These are phyloP conservation scores for Centropyge bicolor DNA, from an alignment of 2,797 vertebrate species.

Conservation along the genomic window DNA sequence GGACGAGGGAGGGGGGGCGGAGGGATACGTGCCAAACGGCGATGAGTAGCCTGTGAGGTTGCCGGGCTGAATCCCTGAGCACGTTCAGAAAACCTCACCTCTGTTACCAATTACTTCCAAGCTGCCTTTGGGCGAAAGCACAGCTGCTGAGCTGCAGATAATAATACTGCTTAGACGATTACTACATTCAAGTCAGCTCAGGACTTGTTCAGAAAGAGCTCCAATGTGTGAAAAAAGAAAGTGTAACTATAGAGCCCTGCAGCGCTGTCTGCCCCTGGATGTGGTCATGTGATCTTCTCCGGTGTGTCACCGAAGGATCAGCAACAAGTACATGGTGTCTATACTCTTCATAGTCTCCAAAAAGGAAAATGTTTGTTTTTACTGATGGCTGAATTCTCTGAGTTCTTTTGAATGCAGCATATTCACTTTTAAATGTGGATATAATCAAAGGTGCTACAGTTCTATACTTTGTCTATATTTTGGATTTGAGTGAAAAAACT, in stretches of 20 bases:
- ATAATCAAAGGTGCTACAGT: neutral
- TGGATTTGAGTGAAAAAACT: neutral
- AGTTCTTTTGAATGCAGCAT: neutral
- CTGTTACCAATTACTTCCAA: constrained; percentile 36
- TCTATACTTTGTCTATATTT: neutral
- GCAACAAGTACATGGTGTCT: neutral
- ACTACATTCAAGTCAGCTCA: constrained; percentile 20
- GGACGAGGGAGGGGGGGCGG: neutral
- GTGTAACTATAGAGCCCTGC: constrained; percentile 6
- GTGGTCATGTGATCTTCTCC: neutral
- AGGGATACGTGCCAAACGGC: neutral
- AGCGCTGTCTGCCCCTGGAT: constrained; percentile 2
- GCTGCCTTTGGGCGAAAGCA: constrained; percentile 38
- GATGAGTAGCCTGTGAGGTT: neutral
- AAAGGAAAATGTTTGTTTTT: neutral
- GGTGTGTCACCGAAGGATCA: neutral
- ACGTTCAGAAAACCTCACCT: constrained; percentile 28
- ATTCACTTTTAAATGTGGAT: neutral
- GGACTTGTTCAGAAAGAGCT: constrained; percentile 25
- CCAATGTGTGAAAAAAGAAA: constrained; percentile 12
- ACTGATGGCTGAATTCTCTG: neutral
- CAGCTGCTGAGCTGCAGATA: constrained; percentile 47
- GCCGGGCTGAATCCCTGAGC: constrained; percentile 27
- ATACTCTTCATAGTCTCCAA: neutral
- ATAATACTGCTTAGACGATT: constrained; percentile 33